These are phyloP conservation scores for Ginglymostoma cirratum DNA, from an alignment of 2,113 vertebrate species.

Conservation along the genomic window DNA sequence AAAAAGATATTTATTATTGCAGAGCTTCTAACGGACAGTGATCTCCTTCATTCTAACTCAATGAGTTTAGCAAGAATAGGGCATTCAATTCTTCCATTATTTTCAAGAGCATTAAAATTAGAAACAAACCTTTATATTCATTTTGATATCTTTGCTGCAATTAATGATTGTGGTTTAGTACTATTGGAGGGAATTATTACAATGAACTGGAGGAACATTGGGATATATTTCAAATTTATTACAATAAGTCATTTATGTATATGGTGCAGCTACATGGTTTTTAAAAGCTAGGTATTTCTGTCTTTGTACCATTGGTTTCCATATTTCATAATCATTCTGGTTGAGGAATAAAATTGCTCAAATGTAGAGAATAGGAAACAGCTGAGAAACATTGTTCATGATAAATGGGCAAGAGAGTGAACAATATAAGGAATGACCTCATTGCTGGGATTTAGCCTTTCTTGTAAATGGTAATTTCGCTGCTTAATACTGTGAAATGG, in stretches of 20 bases:
- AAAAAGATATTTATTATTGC: no score
- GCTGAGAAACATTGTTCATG: conserved; percentile 30
- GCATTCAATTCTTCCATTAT: not conserved
- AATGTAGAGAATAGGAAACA: conserved; percentile 20
- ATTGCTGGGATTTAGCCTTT: conserved; percentile 16
- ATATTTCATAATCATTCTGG: conserved; percentile 18
- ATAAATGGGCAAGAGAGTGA: conserved; percentile 19
- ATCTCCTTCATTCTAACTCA: not conserved
- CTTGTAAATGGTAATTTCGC: not conserved
- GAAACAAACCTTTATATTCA: not conserved
- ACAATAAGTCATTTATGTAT: not conserved
- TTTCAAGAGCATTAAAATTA: not conserved
- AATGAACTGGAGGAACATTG: not conserved
- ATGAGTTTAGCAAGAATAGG: not conserved
- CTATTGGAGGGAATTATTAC: not conserved
- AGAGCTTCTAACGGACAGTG: not conserved
- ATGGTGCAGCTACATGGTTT: not conserved
- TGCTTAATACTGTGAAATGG: not conserved
- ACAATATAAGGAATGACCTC: conserved; percentile 1
- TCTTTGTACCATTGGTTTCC: conserved; percentile 5
- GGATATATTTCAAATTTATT: not conserved
- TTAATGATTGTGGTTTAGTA: not conserved
- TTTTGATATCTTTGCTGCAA: not conserved
- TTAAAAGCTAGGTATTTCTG: not conserved
- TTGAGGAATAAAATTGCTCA: not conserved